A percentile compares a stretch with the other conserved stretches of the same genome.
phyloP scores from a whole-genome alignment of 2,888 invertebrate species.

The Lasioglossum villosulum region DNA sequence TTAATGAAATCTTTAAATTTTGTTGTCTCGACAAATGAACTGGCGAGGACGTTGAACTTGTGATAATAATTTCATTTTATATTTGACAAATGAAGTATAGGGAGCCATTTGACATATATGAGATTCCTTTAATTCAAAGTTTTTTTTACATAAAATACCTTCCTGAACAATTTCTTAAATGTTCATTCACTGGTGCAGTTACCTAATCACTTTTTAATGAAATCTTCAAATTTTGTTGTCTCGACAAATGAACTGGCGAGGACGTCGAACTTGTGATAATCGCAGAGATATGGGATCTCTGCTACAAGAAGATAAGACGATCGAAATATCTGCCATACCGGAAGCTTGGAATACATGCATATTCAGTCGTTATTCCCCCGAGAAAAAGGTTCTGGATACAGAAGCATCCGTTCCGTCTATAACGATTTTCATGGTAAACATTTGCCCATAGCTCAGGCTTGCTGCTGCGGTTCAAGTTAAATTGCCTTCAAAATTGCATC shows the following conservation, averaged over 20 bases:
- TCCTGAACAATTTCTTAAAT: too few species aligned
- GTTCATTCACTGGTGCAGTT: too few species aligned
- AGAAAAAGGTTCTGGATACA: constrained; percentile 39
- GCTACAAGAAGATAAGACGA: neutral
- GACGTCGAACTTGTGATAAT: neutral
- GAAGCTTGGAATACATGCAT: constrained; percentile 10
- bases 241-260: neutral
- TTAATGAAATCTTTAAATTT: too few species aligned
- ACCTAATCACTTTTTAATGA: too few species aligned
- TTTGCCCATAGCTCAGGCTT: constrained; percentile 63
- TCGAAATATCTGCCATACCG: neutral
- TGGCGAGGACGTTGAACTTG: too few species aligned
- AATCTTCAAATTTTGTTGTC: too few species aligned
- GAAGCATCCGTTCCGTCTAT: constrained; percentile 43
- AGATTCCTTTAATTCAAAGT: too few species aligned
- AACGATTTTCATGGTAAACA: constrained; percentile 72
- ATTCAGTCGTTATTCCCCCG: neutral
- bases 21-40: too few species aligned
- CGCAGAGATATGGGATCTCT: neutral
- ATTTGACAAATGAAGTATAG: too few species aligned
- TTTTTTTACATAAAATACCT: too few species aligned
- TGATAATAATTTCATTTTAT: too few species aligned
- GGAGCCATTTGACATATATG: too few species aligned
- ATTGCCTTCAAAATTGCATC: constrained; percentile 74
- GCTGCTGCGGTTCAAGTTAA: constrained; percentile 72